Conservation (phyloP, 2,797 vertebrate genomes). For the Diglossa cyanea region DNA sequence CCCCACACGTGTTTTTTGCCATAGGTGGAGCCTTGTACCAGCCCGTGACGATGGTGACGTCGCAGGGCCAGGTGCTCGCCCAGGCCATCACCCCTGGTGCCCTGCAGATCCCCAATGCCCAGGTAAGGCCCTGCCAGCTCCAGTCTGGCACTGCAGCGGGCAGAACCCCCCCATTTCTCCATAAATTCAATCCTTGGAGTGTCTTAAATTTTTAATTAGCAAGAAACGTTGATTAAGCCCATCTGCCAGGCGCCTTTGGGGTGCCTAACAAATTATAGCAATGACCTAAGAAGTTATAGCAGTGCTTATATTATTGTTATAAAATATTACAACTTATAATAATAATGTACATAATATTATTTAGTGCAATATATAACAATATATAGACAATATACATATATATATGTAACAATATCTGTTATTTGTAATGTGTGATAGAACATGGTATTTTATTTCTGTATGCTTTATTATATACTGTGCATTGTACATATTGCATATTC, state of each 20-base stretch:
- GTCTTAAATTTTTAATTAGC: background rate
- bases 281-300: background rate
- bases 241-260: background rate
- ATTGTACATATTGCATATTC: background rate
- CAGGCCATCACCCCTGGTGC: slow-evolving; percentile 92
- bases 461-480: background rate
- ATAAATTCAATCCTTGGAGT: background rate
- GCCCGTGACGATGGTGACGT: slow-evolving; percentile 98
- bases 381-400: no score
- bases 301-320: background rate
- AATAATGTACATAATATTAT: no score
- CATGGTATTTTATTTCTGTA: background rate
- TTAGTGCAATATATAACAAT: background rate
- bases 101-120: slow-evolving; percentile 95
- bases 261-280: background rate
- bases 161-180: fast-evolving
- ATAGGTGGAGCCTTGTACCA: slow-evolving; percentile 97
- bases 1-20: background rate
- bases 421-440: background rate
- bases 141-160: fast-evolving
- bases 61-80: slow-evolving; percentile 96
- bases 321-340: background rate
- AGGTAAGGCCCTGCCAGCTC: slow-evolving; percentile 78
- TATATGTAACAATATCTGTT: no score
- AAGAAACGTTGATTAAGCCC: background rate